These are phyloP conservation scores for Phragmatobia fuliginosa DNA, from an alignment of 2,888 invertebrate species.

Conservation along the genomic window DNA sequence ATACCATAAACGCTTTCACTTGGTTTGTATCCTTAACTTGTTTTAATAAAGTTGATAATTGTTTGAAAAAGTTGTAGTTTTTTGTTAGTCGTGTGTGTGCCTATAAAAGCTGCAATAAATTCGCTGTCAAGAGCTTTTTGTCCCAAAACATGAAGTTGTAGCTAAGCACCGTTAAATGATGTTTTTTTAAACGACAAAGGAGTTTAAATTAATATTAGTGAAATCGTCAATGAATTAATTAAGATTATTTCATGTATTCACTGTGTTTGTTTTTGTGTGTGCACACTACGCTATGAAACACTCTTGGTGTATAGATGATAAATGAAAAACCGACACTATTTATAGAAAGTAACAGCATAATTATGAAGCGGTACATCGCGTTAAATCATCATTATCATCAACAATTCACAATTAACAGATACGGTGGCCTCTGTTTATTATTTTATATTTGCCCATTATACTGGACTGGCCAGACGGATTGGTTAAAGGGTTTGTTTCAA, in stretches of 20 bases:
- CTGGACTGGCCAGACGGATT: too few relatives aligned
- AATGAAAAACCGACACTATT: too few relatives aligned
- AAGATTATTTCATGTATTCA: not conserved
- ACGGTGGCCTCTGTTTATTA: too few relatives aligned
- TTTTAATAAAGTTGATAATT: conserved; percentile 5
- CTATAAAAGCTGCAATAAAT: conserved; percentile 19
- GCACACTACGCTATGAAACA: too few relatives aligned
- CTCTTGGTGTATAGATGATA: too few relatives aligned
- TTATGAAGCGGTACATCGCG: too few relatives aligned
- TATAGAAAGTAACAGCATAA: too few relatives aligned
- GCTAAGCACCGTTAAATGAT: conserved; percentile 37
- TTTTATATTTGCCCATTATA: too few relatives aligned
- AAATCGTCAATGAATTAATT: not conserved
- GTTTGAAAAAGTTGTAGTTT: conserved; percentile 1
- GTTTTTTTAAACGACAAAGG: not conserved
- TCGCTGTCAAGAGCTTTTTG: conserved; percentile 36
- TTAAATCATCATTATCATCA: too few relatives aligned
- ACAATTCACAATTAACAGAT: too few relatives aligned
- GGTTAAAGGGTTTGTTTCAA: too few relatives aligned
- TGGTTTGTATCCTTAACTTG: conserved; percentile 17
- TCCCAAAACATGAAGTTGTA: conserved; percentile 22
- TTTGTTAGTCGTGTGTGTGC: not conserved
- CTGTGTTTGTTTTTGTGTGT: too few relatives aligned
- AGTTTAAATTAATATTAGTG: not conserved
- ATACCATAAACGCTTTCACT: conserved; percentile 10